Conservation (phyloP, 2,113 vertebrate species). For the Sitta europaea region DNA sequence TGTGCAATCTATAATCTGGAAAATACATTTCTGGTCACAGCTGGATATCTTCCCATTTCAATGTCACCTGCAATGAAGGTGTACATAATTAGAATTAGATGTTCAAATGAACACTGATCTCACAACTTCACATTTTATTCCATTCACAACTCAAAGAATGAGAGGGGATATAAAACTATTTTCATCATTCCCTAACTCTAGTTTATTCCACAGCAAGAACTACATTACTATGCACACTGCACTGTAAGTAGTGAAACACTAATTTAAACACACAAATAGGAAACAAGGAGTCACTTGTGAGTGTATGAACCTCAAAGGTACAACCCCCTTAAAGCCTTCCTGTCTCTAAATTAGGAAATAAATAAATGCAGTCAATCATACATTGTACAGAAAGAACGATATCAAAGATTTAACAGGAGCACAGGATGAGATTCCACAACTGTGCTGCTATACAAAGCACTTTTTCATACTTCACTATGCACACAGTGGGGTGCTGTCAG, state of each 20-base stretch:
- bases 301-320: slow-evolving; percentile 12
- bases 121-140: neutral
- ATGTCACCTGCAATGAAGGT: slow-evolving; percentile 65
- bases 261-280: slow-evolving; percentile 2
- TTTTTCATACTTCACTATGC: neutral
- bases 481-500: neutral
- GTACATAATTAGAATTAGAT: neutral
- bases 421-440: neutral
- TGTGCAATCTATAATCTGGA: slow-evolving; percentile 76
- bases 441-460: neutral
- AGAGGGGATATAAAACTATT: neutral
- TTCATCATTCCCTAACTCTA: neutral
- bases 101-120: neutral
- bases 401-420: neutral
- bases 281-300: neutral
- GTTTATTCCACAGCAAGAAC: slow-evolving; percentile 3
- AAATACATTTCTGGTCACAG: slow-evolving; percentile 77
- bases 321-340: neutral
- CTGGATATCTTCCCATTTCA: slow-evolving; percentile 63
- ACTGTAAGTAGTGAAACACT: neutral
- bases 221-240: neutral
- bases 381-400: accelerated
- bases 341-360: neutral
- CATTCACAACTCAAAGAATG: neutral
- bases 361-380: neutral